These are phyloP conservation scores for Tachyglossus aculeatus DNA, from an alignment of 2,797 vertebrate species.

Conservation along the genomic window DNA sequence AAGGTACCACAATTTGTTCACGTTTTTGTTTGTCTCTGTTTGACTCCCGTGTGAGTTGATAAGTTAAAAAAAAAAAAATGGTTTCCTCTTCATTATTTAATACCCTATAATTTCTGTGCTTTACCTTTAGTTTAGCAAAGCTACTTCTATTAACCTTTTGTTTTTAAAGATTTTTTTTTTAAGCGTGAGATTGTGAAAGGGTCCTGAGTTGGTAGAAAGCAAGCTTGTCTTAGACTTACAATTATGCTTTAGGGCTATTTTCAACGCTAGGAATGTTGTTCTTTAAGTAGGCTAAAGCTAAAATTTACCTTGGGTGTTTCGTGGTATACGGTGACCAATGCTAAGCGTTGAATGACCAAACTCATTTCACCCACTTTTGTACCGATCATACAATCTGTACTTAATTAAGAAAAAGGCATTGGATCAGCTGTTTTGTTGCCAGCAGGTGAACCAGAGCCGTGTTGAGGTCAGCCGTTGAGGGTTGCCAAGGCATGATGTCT, in stretches of 20 bases:
- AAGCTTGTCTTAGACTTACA: conserved; percentile 50
- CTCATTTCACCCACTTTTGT: neutral
- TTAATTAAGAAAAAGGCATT: neutral
- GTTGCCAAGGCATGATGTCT: neutral
- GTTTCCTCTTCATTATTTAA: conserved; percentile 76
- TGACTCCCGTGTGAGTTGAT: conserved; percentile 75
- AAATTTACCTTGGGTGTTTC: neutral
- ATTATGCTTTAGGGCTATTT: conserved; percentile 49
- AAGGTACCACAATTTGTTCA: conserved; percentile 90
- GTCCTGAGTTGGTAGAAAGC: conserved; percentile 53
- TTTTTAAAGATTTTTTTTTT: conserved; percentile 61
- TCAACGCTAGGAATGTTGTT: neutral
- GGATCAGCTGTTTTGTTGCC: conserved; percentile 1
- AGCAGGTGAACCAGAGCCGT: neutral
- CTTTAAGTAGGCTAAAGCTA: neutral
- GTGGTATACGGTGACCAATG: neutral
- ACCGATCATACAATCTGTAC: neutral
- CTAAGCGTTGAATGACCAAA: neutral
- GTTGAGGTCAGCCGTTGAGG: neutral
- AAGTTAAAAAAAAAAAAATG: conserved; percentile 66
- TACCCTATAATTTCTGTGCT: conserved; percentile 74
- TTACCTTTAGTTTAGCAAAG: conserved; percentile 75
- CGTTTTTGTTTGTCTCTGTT: conserved; percentile 79
- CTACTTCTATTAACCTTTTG: conserved; percentile 75
- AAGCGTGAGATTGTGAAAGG: conserved; percentile 63